Conservation (phyloP, 2,797 vertebrate genomes). For the Petrocephalus sullivani region DNA sequence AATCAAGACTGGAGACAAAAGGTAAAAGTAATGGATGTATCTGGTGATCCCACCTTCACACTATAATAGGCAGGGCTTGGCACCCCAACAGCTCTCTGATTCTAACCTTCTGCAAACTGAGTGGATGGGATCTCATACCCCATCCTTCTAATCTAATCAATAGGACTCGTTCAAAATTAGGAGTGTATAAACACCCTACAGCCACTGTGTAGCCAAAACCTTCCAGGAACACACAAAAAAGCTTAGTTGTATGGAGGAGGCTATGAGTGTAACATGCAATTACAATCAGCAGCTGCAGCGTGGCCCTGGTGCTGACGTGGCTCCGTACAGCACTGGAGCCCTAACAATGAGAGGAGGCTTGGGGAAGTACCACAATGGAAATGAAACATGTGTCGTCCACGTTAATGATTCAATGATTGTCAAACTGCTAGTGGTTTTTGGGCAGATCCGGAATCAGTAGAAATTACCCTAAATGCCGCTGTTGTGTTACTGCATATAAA, state of each 20-base stretch:
- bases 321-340: neutral
- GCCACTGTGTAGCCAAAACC: neutral
- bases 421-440: neutral
- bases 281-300: neutral
- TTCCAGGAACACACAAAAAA: neutral
- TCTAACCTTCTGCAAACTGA: constrained; percentile 1
- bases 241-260: constrained; percentile 2
- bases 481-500: neutral
- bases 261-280: neutral
- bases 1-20: neutral
- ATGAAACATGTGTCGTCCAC: neutral
- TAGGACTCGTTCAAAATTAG: neutral
- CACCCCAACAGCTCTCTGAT: neutral
- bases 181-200: constrained; percentile 8
- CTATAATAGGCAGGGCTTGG: neutral
- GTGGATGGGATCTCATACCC: neutral
- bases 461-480: neutral
- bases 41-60: neutral
- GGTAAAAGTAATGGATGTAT: constrained; percentile 6
- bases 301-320: neutral
- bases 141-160: neutral
- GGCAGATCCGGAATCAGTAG: neutral
- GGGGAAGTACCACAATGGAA: neutral
- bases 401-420: neutral
- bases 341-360: neutral